Evolutionary conservation across 2,113 vertebrate genomes (phyloP).

Genomic region (Actenoides hombroni): DNA sequence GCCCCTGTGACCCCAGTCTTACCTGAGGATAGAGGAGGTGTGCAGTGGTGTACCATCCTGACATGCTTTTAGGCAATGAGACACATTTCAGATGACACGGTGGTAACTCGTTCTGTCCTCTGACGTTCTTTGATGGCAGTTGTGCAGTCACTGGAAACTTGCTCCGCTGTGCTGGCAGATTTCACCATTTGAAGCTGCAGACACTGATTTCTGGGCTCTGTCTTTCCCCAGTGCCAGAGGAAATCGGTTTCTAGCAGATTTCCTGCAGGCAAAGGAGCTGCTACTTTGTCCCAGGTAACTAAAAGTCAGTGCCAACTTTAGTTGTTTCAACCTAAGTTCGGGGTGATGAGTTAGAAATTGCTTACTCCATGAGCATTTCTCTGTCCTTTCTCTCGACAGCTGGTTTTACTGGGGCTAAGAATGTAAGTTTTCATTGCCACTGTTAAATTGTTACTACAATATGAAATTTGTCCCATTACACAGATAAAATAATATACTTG

Average conservation of each 20-base stretch:
- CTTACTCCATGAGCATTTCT: fast-evolving
- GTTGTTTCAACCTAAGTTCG: neutral
- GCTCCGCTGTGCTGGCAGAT: neutral
- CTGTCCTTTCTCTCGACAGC: neutral
- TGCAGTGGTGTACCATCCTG: neutral
- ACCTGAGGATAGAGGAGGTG: too few relatives aligned
- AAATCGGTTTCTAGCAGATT: neutral
- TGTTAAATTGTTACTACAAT: neutral
- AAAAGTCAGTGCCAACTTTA: neutral
- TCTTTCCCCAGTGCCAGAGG: neutral
- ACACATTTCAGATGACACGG: neutral
- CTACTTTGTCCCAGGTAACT: neutral
- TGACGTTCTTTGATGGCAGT: neutral
- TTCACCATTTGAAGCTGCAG: fast-evolving
- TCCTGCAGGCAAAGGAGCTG: neutral
- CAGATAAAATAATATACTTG: neutral
- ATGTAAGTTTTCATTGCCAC: neutral
- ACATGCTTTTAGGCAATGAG: neutral
- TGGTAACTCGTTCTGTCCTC: neutral
- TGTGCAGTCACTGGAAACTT: neutral
- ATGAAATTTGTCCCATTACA: neutral
- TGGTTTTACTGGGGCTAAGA: neutral
- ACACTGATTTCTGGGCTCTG: neutral
- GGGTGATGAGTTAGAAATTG: neutral
- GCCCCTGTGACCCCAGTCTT: too few relatives aligned